Percentiles rank a stretch among this genome's conserved stretches.
Conservation (phyloP, 64 coral and sea anemone genomes). For the Orbicella faveolata region DNA sequence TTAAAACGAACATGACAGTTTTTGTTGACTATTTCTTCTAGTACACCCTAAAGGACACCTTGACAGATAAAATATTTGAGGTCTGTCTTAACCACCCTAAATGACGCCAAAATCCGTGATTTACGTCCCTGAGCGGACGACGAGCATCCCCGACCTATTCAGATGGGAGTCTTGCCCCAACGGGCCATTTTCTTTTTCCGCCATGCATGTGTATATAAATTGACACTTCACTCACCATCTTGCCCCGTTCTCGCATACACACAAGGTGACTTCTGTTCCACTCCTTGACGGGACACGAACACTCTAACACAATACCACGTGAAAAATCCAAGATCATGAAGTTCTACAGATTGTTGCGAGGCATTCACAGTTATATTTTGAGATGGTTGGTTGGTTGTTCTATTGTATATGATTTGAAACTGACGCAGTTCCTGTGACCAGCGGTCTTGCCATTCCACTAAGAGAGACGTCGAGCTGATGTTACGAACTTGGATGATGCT, state of each 20-base stretch:
- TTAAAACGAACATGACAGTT: too few species aligned
- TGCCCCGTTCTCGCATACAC: slow-evolving; percentile 38
- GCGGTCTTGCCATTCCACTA: neutral
- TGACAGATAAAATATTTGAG: too few species aligned
- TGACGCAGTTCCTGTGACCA: neutral
- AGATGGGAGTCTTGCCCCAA: too few species aligned
- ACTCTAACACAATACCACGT: slow-evolving; percentile 43
- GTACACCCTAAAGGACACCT: too few species aligned
- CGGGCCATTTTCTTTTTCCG: too few species aligned
- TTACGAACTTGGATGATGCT: neutral
- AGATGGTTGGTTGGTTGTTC: neutral
- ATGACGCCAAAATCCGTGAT: too few species aligned
- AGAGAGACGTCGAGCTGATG: slow-evolving; percentile 6
- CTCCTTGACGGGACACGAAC: neutral
- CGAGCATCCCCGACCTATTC: too few species aligned
- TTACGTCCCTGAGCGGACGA: too few species aligned
- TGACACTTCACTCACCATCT: slow-evolving; percentile 11
- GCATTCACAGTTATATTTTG: slow-evolving; percentile 18
- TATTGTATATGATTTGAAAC: neutral
- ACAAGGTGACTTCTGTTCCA: slow-evolving; percentile 13
- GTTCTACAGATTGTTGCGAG: slow-evolving; percentile 4
- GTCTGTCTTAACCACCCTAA: too few species aligned
- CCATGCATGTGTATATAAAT: too few species aligned
- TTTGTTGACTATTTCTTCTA: too few species aligned
- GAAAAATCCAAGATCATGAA: slow-evolving; percentile 16